A percentile compares a stretch with the other conserved stretches of the same genome.
Evolutionary conservation across 2,797 vertebrate genomes (phyloP).

Genomic region (Etheostoma nigrum): DNA sequence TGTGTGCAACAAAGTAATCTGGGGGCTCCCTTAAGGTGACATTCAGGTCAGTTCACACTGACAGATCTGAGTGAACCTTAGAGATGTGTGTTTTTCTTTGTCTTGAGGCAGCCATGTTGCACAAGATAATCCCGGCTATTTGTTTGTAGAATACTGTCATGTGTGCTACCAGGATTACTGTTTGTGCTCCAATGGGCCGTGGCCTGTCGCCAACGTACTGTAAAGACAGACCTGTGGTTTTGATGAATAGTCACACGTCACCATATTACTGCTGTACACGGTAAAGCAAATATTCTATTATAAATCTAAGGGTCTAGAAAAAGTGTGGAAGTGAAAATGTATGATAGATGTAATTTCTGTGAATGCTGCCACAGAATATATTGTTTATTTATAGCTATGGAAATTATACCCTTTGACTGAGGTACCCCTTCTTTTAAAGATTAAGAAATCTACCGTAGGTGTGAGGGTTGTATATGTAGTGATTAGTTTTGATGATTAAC

Average conservation of each 20-base stretch:
- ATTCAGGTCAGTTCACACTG: conserved; percentile 18
- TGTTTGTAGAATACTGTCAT: conserved; percentile 42
- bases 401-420: not conserved
- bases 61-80: conserved; percentile 30
- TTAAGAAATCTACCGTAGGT: not conserved
- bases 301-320: not conserved
- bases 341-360: not conserved
- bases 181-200: conserved; percentile 19
- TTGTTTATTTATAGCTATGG: not conserved
- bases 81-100: conserved; percentile 17
- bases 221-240: not conserved
- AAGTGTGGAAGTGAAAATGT: not conserved
- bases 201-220: not conserved
- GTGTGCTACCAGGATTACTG: conserved; percentile 9
- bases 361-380: not conserved
- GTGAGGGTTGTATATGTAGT: not conserved
- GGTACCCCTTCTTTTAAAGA: not conserved
- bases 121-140: conserved; percentile 26
- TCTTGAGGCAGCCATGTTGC: not conserved
- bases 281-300: not conserved
- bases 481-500: not conserved
- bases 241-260: not conserved
- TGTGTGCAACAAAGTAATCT: not conserved
- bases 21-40: conserved; percentile 15
- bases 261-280: not conserved